phyloP scores from a whole-genome alignment of 2,113 vertebrate genomes.

The Myrmecophaga tridactyla region DNA sequence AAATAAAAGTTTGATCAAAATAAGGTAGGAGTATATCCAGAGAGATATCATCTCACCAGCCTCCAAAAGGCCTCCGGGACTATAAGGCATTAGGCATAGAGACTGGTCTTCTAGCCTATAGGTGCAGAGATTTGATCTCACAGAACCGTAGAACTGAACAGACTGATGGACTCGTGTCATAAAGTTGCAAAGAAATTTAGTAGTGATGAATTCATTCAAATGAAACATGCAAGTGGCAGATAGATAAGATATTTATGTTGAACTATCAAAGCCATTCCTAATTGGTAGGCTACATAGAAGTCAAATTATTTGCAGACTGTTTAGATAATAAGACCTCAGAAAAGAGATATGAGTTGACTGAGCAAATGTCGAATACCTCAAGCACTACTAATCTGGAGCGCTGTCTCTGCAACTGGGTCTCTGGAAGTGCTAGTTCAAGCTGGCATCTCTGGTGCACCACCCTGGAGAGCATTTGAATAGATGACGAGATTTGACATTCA shows the following conservation, averaged over 20 bases:
- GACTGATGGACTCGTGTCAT: neutral
- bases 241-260: neutral
- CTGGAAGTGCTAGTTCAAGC: neutral
- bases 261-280: neutral
- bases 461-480: neutral
- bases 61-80: neutral
- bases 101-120: neutral
- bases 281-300: neutral
- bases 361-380: neutral
- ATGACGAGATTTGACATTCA: neutral
- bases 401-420: neutral
- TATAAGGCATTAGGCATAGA: fast-evolving
- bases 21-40: neutral
- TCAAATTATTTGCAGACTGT: neutral
- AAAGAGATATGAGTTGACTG: neutral
- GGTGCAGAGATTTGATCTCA: neutral
- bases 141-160: neutral
- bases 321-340: neutral
- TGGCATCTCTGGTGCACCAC: neutral
- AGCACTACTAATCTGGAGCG: too few relatives aligned
- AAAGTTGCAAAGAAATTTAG: neutral
- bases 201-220: neutral
- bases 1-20: neutral
- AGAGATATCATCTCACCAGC: neutral
- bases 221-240: neutral